These are phyloP conservation scores for Leptocoma aspasia DNA, from an alignment of 2,113 vertebrate species.

Conservation along the genomic window DNA sequence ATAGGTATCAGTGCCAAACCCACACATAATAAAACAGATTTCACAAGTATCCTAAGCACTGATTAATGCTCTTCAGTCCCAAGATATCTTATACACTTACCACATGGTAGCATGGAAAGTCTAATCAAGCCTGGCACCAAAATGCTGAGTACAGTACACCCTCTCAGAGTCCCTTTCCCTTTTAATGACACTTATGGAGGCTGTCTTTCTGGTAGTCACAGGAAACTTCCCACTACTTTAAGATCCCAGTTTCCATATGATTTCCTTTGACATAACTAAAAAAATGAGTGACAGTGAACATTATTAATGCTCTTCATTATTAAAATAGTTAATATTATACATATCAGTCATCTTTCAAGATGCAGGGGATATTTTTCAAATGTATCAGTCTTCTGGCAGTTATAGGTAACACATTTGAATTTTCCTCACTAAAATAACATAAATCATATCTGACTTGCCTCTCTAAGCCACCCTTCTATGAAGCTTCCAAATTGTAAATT, in stretches of 20 bases:
- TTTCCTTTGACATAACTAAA: not conserved
- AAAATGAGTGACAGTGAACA: not conserved
- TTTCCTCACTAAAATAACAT: not conserved
- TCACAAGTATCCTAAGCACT: not conserved
- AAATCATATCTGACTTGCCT: not conserved
- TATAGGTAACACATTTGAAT: not conserved
- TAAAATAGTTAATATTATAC: not conserved
- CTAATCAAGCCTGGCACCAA: not conserved
- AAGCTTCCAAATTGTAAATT: not conserved
- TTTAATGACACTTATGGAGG: not conserved
- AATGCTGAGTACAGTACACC: not conserved
- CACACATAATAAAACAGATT: conserved; percentile 21
- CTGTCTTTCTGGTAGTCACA: not conserved
- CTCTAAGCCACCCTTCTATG: not conserved
- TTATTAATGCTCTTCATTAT: not conserved
- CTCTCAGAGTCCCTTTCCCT: not conserved
- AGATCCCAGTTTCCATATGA: not conserved
- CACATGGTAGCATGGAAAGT: not conserved
- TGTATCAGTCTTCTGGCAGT: not conserved
- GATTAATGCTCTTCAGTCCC: not conserved
- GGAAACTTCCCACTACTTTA: not conserved
- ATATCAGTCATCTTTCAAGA: not conserved
- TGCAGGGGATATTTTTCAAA: not conserved
- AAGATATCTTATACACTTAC: not conserved
- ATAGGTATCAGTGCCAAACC: not conserved